Evolutionary conservation across 2,113 vertebrate species (phyloP).

Genomic region (Rhizomys pruinosus): DNA sequence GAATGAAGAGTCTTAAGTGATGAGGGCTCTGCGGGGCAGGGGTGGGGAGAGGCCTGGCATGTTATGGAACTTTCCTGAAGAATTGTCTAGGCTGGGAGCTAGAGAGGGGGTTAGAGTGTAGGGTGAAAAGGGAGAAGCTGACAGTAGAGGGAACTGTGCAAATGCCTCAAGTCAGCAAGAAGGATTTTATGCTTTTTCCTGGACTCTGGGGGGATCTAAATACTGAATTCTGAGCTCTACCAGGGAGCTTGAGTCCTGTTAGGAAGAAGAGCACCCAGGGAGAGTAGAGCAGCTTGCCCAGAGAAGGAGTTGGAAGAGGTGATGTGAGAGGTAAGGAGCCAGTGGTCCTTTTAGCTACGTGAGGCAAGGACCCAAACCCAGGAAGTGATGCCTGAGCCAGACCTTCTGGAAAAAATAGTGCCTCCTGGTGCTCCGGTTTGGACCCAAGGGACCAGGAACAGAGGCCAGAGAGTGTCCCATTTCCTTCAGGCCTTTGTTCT

Average conservation of each 20-base stretch:
- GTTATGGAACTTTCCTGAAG: not conserved
- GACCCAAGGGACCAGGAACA: not conserved
- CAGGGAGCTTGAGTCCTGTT: not conserved
- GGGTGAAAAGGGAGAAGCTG: too few species aligned
- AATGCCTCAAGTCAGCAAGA: not conserved
- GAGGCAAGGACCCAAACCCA: accelerated
- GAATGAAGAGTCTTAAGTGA: not conserved
- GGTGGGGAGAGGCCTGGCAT: too few species aligned
- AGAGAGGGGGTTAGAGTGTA: not conserved
- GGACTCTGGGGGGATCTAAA: not conserved
- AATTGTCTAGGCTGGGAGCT: not conserved
- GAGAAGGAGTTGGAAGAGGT: not conserved
- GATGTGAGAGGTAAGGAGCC: not conserved
- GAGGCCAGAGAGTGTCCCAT: not conserved
- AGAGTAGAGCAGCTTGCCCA: not conserved
- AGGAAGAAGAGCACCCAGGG: not conserved
- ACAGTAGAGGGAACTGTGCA: not conserved
- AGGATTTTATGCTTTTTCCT: not conserved
- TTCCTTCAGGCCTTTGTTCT: accelerated
- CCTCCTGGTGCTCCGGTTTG: not conserved
- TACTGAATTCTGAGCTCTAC: not conserved
- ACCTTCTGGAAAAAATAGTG: not conserved
- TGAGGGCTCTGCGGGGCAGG: not conserved
- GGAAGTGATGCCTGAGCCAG: not conserved
- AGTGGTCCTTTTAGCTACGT: not conserved